A percentile compares a stretch with the other conserved stretches of the same genome.
Evolutionary conservation across 2,113 vertebrate genomes (phyloP).

Genomic region (Tachysurus fulvidraco): DNA sequence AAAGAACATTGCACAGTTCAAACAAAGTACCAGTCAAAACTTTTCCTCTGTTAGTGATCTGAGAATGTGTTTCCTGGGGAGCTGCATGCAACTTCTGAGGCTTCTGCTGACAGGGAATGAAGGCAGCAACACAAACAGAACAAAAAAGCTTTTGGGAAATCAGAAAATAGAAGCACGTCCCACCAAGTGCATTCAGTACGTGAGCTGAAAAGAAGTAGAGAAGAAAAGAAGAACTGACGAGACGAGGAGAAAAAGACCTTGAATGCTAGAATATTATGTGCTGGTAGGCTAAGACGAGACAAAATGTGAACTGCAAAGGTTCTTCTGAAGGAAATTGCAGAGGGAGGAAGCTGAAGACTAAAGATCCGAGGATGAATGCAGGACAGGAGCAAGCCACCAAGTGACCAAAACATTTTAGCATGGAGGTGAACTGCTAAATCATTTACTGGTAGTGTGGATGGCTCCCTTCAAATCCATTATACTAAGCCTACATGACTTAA

Average conservation of each 20-base stretch:
- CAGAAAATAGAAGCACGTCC: conserved; percentile 47
- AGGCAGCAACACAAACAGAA: conserved; percentile 46
- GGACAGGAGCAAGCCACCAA: conserved; percentile 6
- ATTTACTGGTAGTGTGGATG: neutral
- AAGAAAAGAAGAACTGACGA: conserved; percentile 19
- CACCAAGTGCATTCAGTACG: conserved; percentile 29
- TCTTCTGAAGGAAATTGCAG: conserved; percentile 31
- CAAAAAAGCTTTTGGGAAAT: conserved; percentile 47
- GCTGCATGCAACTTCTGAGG: conserved; percentile 28
- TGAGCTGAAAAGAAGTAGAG: conserved; percentile 47
- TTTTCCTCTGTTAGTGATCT: conserved; percentile 27
- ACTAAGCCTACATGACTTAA: neutral
- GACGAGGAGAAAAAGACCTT: neutral
- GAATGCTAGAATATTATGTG: conserved; percentile 25
- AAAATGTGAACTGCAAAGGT: conserved; percentile 49
- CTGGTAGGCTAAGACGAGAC: conserved; percentile 34
- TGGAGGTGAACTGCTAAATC: neutral
- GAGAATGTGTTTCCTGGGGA: conserved; percentile 30
- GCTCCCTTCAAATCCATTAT: neutral
- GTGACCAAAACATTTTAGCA: conserved; percentile 21
- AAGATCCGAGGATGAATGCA: conserved; percentile 23
- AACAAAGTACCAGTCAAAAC: conserved; percentile 35
- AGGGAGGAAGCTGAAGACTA: conserved; percentile 35
- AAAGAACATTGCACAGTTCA: conserved; percentile 27
- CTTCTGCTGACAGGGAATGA: conserved; percentile 43